Evolutionary conservation across 37 sponge, comb jelly and placozoan genomes (phyloP), one percentile per base, ranked within the genome.

Genomic region (Halisarca cf. caerulea): DNA sequence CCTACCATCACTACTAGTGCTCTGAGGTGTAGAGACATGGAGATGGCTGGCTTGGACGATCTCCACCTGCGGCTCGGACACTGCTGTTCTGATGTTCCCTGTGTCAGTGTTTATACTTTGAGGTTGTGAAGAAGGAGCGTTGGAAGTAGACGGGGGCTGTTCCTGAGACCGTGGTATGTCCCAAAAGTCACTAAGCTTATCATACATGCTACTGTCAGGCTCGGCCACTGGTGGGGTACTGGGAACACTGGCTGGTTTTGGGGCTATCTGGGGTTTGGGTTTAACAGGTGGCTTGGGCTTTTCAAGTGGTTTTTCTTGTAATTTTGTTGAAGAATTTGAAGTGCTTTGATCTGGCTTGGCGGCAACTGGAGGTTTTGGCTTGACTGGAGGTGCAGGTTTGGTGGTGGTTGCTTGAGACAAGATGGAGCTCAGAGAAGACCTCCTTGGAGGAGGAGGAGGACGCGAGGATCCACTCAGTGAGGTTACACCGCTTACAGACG

Each of bases 161-260:
- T 62, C 45, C 14, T n/a, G 44, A 7, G 32, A 36, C 42, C 24
- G 77, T 41, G 77, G 77, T 38, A 74, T 74, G 77, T 74, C 77
- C 77, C 77, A 74, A 38, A 39, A 74, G 45, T 74, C 77, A 40
- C 77, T 74, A 20, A 74, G 45, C 7, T 40, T 37, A 38, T 74
- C 77, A 74, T 74, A 74, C 45, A 74, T 0, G 77, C 2, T 11
- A 6, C 41, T 37, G 2, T 38, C 25, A 17, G n/a, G 33, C 33
- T n/a, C 17, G 17, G 2, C 33, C 1, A 18, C 30, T 68, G 69
- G 33, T 68, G 33, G 69, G 28, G 17, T 3, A 7, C 28, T 68
- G 69, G 69, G 33, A 28, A 27, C 69, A 4, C 20, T 5, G 5
- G 35, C 14, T 3, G 32, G 77, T 37, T 41, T 38, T 38, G 77